Evolutionary conservation across 2,113 vertebrate species (phyloP).

Genomic region (Sciurus niger): DNA sequence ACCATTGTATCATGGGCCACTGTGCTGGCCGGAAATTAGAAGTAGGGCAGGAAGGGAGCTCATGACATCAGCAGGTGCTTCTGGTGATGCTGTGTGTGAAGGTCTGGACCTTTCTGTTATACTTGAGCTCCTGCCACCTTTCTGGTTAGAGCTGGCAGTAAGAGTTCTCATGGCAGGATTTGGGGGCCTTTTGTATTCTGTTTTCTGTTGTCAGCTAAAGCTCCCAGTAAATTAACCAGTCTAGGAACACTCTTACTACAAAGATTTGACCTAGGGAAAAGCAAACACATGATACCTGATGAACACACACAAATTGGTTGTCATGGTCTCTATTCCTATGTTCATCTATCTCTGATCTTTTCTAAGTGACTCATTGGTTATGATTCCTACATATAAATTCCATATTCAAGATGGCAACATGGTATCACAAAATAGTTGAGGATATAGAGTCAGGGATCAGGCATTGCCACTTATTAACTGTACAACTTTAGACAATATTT

Average conservation of each 20-base stretch:
- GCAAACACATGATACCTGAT: not conserved
- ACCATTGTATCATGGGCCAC: slow-evolving; percentile 2
- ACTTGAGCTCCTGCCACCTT: not conserved
- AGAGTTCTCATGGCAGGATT: not conserved
- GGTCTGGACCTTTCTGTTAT: not conserved
- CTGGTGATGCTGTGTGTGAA: not conserved
- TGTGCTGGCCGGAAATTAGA: slow-evolving; percentile 15
- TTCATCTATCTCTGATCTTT: slow-evolving; percentile 47
- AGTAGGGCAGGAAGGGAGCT: not conserved
- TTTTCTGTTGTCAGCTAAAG: not conserved
- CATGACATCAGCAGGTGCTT: not conserved
- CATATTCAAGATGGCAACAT: not conserved
- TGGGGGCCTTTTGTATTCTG: not conserved
- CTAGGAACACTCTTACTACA: not conserved
- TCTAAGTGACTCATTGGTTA: not conserved
- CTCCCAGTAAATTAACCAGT: not conserved
- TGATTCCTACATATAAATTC: not conserved
- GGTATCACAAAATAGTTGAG: not conserved
- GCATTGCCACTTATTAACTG: not conserved
- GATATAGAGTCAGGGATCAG: not conserved
- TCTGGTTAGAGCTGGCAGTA: not conserved
- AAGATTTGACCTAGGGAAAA: not conserved
- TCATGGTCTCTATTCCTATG: not conserved
- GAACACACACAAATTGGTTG: not conserved
- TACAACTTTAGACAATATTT: not conserved